Evolutionary conservation across 2,113 vertebrate species (phyloP).

Genomic region (Zeus faber): DNA sequence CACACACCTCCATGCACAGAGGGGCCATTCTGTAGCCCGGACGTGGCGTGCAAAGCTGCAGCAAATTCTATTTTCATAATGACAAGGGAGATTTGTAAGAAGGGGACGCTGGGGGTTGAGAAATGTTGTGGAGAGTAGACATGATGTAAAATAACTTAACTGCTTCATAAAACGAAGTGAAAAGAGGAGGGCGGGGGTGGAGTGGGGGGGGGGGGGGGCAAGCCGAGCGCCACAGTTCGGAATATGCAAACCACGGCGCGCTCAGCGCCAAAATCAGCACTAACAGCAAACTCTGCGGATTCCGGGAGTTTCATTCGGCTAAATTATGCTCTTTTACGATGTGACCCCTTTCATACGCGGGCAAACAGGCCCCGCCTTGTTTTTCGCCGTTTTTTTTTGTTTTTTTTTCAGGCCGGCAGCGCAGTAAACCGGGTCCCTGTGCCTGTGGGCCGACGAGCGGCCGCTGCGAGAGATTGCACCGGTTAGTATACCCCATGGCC

Average conservation of each 20-base stretch:
- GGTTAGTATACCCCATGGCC: neutral
- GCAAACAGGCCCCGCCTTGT: constrained; percentile 1
- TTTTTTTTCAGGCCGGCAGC: too few species aligned
- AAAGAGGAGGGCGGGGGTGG: neutral
- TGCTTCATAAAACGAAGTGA: constrained; percentile 56
- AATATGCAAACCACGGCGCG: constrained; percentile 48
- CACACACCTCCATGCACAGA: constrained; percentile 39
- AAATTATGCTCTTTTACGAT: constrained; percentile 42
- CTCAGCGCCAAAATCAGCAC: constrained; percentile 58
- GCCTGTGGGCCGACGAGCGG: neutral
- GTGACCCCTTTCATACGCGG: constrained; percentile 43
- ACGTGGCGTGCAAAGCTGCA: constrained; percentile 54
- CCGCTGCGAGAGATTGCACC: neutral
- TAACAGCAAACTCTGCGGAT: constrained; percentile 37
- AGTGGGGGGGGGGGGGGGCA: constrained; percentile 5
- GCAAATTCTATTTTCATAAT: constrained; percentile 61
- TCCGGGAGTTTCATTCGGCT: constrained; percentile 12
- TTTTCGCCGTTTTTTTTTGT: constrained; percentile 18
- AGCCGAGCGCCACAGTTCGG: constrained; percentile 43
- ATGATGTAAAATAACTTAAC: constrained; percentile 71
- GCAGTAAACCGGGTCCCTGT: constrained; percentile 4
- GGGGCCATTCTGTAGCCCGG: constrained; percentile 51
- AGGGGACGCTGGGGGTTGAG: constrained; percentile 5
- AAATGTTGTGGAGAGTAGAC: constrained; percentile 54
- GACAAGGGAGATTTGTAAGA: constrained; percentile 63